Conservation (phyloP, 37 sponge, comb jelly and placozoan species). For the Theonella swinhoei region DNA sequence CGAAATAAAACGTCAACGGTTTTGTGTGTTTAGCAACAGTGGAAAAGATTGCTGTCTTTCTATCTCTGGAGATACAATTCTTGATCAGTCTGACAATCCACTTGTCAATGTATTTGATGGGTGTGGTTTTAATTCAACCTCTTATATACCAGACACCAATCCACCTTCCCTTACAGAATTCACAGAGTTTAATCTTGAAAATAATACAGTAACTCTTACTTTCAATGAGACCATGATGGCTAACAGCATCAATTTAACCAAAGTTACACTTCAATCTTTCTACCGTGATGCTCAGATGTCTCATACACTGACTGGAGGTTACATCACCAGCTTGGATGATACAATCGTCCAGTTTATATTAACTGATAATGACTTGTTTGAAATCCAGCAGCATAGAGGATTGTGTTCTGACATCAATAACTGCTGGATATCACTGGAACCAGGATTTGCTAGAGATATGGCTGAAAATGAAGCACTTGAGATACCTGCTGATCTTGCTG, state of each 20-base stretch:
- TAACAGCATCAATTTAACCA: conserved; percentile 58
- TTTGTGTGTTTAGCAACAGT: conserved; percentile 68
- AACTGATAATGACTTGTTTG: conserved; percentile 55
- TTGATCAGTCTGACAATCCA: conserved; percentile 69
- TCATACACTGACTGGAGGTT: conserved; percentile 74
- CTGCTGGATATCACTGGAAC: conserved; percentile 88
- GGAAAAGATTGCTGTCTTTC: conserved; percentile 78
- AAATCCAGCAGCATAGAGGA: conserved; percentile 65
- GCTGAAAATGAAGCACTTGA: conserved; percentile 58
- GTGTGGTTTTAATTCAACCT: conserved; percentile 82
- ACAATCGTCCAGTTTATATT: conserved; percentile 59
- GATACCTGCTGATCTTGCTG: conserved; percentile 61
- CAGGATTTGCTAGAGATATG: conserved; percentile 63
- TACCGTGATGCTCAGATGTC: conserved; percentile 53
- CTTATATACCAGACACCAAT: conserved; percentile 64
- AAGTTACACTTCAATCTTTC: conserved; percentile 85
- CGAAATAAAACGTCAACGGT: conserved; percentile 74
- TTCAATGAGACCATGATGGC: conserved; percentile 91
- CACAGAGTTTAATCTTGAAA: conserved; percentile 72
- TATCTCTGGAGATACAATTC: conserved; percentile 52
- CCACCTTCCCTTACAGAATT: conserved; percentile 64
- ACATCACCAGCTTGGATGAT: conserved; percentile 30
- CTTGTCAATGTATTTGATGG: conserved; percentile 73
- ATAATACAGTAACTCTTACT: conserved; percentile 50
- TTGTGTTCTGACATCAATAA: conserved; percentile 83